Evolutionary conservation across 2,113 vertebrate species (phyloP), one percentile per base, ranked within the genome.

Genomic region (Maylandia zebra): DNA sequence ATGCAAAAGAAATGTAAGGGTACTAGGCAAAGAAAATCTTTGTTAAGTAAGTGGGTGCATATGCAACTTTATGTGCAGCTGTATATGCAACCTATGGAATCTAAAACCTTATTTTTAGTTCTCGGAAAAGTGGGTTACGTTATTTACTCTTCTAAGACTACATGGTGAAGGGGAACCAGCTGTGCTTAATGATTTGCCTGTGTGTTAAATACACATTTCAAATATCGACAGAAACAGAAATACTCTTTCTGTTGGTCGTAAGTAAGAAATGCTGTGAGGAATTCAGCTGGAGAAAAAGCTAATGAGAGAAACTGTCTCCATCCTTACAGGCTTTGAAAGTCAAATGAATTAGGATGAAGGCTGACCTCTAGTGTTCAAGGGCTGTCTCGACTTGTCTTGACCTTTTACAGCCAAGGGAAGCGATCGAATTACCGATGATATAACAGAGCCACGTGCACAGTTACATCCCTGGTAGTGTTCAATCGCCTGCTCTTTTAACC

Each of bases 211-310:
- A 27, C 13, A 43, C 1, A 0, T 74, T 74, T 74, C 22, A 74
- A 45, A 74, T 27, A 74, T 17, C 0, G 0, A 45, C 69, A 74
- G 69, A 74, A 74, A 74, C 22, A 43, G 0, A 71, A 45, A 43
- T 27, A 16, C 0, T 43, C 38, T 71, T 71, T 0, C 14, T 30
- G 8, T 45, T 45, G 13, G 69, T 27, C 1, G 2, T 0, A 74
- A 74, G 22, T 27, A 45, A 74, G 5, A 74, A 74, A 74, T 2
- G n/a, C 69, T 74, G 69, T 74, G 69, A 17, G 8, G 5, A 74
- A 7, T 48, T 76, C 32, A 19, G 17, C 10, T 66, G 32, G 10
- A 38, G 0, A 50, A 11, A 27, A 76, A 48, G 69, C 69, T 30
- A 76, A 48, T 5, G 13, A 48, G 41, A 48, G 14, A 76, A 76